Evolutionary conservation across 2,888 invertebrate species (phyloP).

Genomic region (Gasteruption jaculator): DNA sequence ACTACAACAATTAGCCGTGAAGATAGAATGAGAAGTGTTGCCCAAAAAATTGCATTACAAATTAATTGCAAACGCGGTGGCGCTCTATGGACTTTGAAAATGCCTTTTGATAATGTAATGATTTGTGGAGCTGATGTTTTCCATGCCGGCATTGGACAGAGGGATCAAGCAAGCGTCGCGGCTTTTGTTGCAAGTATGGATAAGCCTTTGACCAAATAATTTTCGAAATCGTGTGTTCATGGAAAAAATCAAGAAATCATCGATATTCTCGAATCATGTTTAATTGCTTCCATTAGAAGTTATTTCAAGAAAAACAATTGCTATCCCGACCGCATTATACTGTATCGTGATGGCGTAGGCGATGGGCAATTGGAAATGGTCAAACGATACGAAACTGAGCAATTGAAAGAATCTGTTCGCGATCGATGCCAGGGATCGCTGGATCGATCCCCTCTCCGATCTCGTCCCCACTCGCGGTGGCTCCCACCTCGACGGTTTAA

Average conservation of each 20-base stretch:
- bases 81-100: constrained; percentile 78
- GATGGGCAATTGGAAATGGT: constrained; percentile 78
- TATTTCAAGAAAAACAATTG: constrained; percentile 63
- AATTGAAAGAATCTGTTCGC: constrained; percentile 61
- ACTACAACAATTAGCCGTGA: constrained; percentile 67
- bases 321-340: constrained; percentile 75
- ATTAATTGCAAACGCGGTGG: constrained; percentile 95
- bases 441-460: too few relatives aligned
- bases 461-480: too few relatives aligned
- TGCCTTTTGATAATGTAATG: constrained; percentile 79
- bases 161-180: constrained; percentile 58
- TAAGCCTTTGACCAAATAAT: constrained; percentile 72
- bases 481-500: too few relatives aligned
- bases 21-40: constrained; percentile 69
- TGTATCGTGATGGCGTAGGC: constrained; percentile 91
- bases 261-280: constrained; percentile 66
- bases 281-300: constrained; percentile 65
- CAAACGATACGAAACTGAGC: constrained; percentile 75
- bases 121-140: constrained; percentile 86
- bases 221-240: constrained; percentile 69
- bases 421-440: too few relatives aligned
- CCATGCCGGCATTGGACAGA: constrained; percentile 65
- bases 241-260: constrained; percentile 70
- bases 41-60: constrained; percentile 87
- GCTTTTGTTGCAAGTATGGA: constrained; percentile 83